phyloP scores from a whole-genome alignment of 2,888 invertebrate species.

The Petrophora chlorosata region DNA sequence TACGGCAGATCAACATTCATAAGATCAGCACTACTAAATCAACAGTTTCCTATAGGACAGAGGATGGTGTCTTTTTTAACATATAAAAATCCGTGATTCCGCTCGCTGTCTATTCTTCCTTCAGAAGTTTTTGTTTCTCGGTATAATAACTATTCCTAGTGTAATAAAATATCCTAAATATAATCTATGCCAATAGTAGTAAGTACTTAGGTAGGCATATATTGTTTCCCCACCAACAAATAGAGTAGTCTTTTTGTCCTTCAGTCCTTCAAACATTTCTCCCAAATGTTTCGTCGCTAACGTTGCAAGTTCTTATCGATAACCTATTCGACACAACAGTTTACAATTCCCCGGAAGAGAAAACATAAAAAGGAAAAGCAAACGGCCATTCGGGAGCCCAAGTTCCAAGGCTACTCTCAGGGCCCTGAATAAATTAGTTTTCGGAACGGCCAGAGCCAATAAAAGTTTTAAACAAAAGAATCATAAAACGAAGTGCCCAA shows the following conservation, averaged over 20 bases:
- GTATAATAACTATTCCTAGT: too few relatives aligned
- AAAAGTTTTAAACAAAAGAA: constrained; percentile 83
- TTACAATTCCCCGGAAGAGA: constrained; percentile 35
- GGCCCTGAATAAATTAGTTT: constrained; percentile 82
- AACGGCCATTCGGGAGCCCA: constrained; percentile 57
- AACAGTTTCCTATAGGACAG: too few relatives aligned
- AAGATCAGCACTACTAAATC: too few relatives aligned
- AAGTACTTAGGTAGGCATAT: too few relatives aligned
- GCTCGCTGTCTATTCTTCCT: too few relatives aligned
- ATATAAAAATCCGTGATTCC: too few relatives aligned
- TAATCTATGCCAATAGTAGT: too few relatives aligned
- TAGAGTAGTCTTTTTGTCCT: constrained; percentile 1
- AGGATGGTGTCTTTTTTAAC: too few relatives aligned
- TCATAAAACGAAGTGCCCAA: constrained; percentile 77
- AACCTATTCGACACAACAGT: constrained; percentile 39
- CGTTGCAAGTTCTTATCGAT: constrained; percentile 31
- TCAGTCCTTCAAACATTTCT: constrained; percentile 1
- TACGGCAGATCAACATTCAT: too few relatives aligned
- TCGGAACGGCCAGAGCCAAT: constrained; percentile 75
- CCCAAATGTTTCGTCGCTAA: constrained; percentile 9
- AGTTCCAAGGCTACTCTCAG: constrained; percentile 68
- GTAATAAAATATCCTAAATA: too few relatives aligned
- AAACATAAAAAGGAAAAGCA: constrained; percentile 67
- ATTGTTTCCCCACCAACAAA: too few relatives aligned
- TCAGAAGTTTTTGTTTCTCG: too few relatives aligned